phyloP scores from a whole-genome alignment of 2,888 invertebrate species.

The Gisinianus flammeolus region DNA sequence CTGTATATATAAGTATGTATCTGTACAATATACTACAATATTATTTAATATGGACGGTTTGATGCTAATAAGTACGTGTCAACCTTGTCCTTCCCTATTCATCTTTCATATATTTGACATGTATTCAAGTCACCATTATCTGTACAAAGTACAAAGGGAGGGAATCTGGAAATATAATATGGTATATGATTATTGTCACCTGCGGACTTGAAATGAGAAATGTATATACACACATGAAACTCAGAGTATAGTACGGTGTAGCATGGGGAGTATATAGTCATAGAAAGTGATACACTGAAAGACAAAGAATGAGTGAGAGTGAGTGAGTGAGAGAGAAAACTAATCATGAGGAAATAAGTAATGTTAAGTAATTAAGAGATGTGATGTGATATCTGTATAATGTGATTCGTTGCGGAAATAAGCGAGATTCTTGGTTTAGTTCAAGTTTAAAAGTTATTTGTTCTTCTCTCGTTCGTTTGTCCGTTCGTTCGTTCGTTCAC shows the following conservation, averaged over 20 bases:
- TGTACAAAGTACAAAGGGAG: no score
- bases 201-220: background rate
- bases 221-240: background rate
- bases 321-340: conserved; percentile 5
- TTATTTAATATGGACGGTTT: conserved; percentile 6
- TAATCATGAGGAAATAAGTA: conserved; percentile 32
- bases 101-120: no score
- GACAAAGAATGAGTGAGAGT: background rate
- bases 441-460: background rate
- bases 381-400: conserved; percentile 34
- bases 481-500: background rate
- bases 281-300: no score
- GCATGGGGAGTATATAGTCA: background rate
- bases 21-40: background rate
- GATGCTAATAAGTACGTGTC: no score
- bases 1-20: background rate
- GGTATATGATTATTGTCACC: conserved; percentile 9
- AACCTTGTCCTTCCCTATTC: conserved; percentile 1
- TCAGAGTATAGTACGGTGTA: background rate
- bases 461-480: background rate
- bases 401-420: conserved; percentile 26
- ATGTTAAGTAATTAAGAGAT: conserved; percentile 32
- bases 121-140: no score
- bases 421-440: conserved; percentile 3
- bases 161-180: no score